Evolutionary conservation across 1,140 invertebrate species (phyloP).

Genomic region (Myzus persicae): DNA sequence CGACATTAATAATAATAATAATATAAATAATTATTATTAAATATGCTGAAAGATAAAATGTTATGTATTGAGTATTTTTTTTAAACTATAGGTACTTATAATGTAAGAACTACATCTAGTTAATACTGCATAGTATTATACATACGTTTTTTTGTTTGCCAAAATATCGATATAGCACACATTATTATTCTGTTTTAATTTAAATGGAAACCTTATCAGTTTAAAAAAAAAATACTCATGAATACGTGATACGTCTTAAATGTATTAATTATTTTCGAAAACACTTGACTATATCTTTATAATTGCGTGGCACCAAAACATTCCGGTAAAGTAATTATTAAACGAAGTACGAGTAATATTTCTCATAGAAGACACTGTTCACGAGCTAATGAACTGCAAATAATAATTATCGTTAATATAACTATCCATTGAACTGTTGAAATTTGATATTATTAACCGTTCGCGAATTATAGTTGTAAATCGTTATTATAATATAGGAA

Average conservation of each 20-base stretch:
- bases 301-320: background rate
- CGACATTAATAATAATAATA: background rate
- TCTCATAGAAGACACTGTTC: background rate
- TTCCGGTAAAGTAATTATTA: background rate
- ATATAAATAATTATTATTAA: background rate
- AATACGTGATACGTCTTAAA: background rate
- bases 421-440: background rate
- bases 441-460: background rate
- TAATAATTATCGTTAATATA: background rate
- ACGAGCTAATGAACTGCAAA: background rate
- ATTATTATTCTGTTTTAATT: background rate
- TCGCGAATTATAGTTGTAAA: background rate
- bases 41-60: background rate
- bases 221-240: background rate
- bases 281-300: background rate
- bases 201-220: background rate
- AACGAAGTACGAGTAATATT: background rate
- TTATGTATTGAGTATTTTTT: background rate
- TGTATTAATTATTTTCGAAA: background rate
- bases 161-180: background rate
- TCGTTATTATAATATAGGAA: background rate
- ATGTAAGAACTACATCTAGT: no score
- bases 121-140: no score
- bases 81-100: no score
- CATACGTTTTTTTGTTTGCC: background rate